phyloP scores from a whole-genome alignment of 1,140 invertebrate genomes.

The Pseudachorutes palmiensis region DNA sequence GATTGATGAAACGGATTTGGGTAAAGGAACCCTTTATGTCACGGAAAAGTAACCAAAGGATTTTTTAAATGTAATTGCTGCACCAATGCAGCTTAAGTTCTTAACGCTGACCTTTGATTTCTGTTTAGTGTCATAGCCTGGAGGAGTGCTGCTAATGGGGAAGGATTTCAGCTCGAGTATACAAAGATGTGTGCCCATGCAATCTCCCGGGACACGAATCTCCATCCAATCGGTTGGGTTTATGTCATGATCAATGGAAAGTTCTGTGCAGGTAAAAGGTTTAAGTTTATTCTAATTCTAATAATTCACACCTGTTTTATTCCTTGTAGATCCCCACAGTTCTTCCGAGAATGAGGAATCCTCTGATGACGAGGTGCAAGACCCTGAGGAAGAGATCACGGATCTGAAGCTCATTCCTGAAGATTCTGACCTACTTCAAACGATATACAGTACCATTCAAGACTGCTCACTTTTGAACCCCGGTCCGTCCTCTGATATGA shows the following conservation, averaged over 20 bases:
- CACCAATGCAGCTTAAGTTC: too few relatives aligned
- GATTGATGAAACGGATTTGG: conserved; percentile 22
- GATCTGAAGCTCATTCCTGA: conserved; percentile 36
- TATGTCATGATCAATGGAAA: conserved; percentile 34
- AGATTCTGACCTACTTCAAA: conserved; percentile 17
- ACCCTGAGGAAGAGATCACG: conserved; percentile 28
- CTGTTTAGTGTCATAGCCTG: conserved; percentile 25
- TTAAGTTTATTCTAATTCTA: not conserved
- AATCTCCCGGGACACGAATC: conserved; percentile 26
- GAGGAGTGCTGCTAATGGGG: conserved; percentile 19
- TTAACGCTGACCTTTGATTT: too few relatives aligned
- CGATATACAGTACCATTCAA: conserved; percentile 28
- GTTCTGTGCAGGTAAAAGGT: not conserved
- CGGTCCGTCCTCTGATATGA: conserved; percentile 26
- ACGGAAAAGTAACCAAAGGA: conserved; percentile 27
- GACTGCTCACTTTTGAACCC: conserved; percentile 34
- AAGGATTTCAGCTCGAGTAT: conserved; percentile 33
- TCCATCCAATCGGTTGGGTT: conserved; percentile 25
- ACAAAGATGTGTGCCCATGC: conserved; percentile 32
- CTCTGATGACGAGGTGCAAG: conserved; percentile 17
- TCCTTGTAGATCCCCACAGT: not conserved
- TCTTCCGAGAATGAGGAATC: conserved; percentile 12
- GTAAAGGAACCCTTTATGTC: conserved; percentile 30
- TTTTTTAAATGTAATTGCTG: too few relatives aligned
- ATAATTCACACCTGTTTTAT: not conserved